These are phyloP conservation scores for Drosophila demipolita DNA, from an alignment of 2,888 invertebrate species.

Conservation along the genomic window DNA sequence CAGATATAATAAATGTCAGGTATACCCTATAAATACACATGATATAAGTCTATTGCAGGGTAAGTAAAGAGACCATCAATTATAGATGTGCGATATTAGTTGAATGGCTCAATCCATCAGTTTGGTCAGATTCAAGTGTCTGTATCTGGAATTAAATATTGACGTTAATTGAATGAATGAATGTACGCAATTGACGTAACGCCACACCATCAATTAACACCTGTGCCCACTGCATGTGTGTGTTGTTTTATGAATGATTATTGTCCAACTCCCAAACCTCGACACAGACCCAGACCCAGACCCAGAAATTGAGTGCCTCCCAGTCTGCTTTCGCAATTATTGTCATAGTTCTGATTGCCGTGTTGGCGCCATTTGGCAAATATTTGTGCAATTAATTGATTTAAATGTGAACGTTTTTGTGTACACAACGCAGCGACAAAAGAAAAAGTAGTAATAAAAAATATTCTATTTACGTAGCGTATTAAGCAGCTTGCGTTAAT, in stretches of 20 bases:
- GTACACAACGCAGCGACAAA: conserved; percentile 34
- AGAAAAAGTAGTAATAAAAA: conserved; percentile 9
- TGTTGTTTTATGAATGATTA: neutral
- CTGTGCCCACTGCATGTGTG: neutral
- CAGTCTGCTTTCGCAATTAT: neutral
- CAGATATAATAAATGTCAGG: neutral
- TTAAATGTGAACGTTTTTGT: conserved; percentile 39
- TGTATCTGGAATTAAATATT: conserved; percentile 32
- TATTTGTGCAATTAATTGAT: conserved; percentile 75
- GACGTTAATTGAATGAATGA: conserved; percentile 49
- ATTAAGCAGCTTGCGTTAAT: conserved; percentile 66
- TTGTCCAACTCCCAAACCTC: neutral
- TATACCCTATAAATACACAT: neutral
- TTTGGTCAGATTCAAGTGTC: conserved; percentile 1
- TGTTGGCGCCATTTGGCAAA: conserved; percentile 33
- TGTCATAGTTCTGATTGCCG: neutral
- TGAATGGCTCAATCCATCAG: conserved; percentile 45
- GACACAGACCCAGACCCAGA: neutral
- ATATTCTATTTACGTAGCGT: conserved; percentile 70
- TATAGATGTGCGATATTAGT: conserved; percentile 24
- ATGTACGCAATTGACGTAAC: conserved; percentile 30
- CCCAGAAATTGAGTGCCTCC: neutral
- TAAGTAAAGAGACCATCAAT: conserved; percentile 9
- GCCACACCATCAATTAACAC: conserved; percentile 46
- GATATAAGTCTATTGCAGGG: neutral